Conservation (phyloP, 2,888 invertebrate genomes). For the Drosophila kambysellisi region DNA sequence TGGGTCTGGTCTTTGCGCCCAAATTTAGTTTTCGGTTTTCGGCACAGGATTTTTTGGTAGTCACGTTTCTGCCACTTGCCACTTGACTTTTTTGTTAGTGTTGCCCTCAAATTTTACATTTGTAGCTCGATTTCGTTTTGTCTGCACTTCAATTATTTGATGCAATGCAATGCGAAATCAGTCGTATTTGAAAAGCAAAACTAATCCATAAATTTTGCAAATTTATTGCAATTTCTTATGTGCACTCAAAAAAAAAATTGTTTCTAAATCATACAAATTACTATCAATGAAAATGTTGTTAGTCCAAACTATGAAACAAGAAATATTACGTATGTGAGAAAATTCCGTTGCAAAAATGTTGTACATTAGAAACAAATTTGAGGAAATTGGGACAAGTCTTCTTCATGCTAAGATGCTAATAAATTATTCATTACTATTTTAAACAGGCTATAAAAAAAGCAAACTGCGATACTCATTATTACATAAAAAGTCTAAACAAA, state of each 20-base stretch:
- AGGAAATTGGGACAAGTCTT: not conserved
- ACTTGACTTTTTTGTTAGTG: slow-evolving; percentile 47
- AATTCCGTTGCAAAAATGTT: not conserved
- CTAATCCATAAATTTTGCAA: slow-evolving; percentile 6
- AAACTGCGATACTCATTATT: not conserved
- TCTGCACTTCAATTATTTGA: slow-evolving; percentile 46
- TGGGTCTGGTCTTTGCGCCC: slow-evolving; percentile 30
- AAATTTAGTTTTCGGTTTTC: slow-evolving; percentile 26
- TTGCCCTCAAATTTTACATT: slow-evolving; percentile 41
- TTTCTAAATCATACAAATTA: not conserved
- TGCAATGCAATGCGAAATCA: slow-evolving; percentile 45
- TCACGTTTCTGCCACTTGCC: slow-evolving; percentile 82
- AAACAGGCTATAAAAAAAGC: not conserved
- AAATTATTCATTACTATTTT: not conserved
- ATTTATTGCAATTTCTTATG: slow-evolving; percentile 7
- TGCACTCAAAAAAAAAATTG: not conserved
- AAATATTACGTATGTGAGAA: not conserved
- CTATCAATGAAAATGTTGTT: not conserved
- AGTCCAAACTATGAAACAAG: not conserved
- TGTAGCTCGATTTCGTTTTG: slow-evolving; percentile 42
- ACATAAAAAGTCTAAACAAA: not conserved
- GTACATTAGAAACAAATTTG: not conserved
- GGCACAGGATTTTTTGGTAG: slow-evolving; percentile 63
- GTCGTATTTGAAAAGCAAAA: slow-evolving; percentile 16
- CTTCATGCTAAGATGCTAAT: not conserved